phyloP scores from a whole-genome alignment of 2,113 vertebrate genomes.

The Pelvicachromis taeniatus region DNA sequence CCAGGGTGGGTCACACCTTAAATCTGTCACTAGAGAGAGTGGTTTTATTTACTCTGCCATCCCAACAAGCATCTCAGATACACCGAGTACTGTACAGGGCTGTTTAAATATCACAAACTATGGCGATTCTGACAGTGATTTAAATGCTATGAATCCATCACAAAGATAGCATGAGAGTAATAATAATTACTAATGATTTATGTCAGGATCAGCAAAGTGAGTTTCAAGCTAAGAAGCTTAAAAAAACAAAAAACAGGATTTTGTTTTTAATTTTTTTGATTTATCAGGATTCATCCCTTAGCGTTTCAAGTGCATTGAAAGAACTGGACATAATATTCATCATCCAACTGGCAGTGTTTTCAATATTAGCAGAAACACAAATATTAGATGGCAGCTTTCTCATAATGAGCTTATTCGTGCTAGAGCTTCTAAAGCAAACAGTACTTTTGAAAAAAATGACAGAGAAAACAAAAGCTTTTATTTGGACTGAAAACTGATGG shows the following conservation, averaged over 20 bases:
- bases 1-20: neutral
- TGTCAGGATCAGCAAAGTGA: neutral
- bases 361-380: neutral
- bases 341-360: neutral
- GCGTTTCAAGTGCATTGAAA: neutral
- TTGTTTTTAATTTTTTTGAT: too few species aligned
- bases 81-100: neutral
- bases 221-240: neutral
- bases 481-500: conserved; percentile 27
- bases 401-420: neutral
- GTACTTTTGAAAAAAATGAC: neutral
- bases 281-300: neutral
- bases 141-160: neutral
- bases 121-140: neutral
- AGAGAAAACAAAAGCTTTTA: conserved; percentile 19
- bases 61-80: neutral
- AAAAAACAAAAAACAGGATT: neutral
- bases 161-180: neutral
- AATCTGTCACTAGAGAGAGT: neutral
- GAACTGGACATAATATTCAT: neutral
- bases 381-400: neutral
- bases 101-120: neutral
- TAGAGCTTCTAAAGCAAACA: conserved; percentile 11
- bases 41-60: neutral
- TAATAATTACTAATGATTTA: neutral